These are phyloP conservation scores for Rattus rattus DNA, from an alignment of 2,113 vertebrate genomes.

Conservation along the genomic window DNA sequence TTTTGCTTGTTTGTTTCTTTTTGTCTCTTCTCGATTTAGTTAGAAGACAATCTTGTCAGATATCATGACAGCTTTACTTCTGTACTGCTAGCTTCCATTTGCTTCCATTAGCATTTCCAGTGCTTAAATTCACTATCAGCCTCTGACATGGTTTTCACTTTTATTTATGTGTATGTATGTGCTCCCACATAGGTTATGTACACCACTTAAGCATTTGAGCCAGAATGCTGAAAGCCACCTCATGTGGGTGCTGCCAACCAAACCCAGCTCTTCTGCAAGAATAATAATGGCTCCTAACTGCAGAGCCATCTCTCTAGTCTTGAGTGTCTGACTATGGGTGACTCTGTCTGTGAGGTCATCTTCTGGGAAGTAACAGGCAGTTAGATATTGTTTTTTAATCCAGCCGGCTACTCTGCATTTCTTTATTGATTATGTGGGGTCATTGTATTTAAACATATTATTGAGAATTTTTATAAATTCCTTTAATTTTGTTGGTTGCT, in stretches of 20 bases:
- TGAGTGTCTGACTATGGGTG: background rate
- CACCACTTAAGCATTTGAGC: background rate
- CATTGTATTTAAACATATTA: background rate
- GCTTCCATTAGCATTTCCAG: no score
- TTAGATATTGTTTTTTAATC: background rate
- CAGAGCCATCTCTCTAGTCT: no score
- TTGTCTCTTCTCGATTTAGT: background rate
- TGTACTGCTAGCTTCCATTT: background rate
- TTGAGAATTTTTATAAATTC: background rate
- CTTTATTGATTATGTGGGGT: background rate
- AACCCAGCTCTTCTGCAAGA: no score
- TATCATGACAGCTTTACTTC: background rate
- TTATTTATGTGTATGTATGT: background rate
- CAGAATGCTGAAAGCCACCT: background rate
- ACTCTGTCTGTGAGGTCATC: background rate
- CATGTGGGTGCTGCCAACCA: no score
- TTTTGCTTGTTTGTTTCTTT: no score
- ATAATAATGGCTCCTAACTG: no score
- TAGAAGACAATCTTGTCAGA: background rate
- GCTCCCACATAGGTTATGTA: background rate
- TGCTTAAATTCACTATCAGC: background rate
- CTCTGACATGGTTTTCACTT: background rate
- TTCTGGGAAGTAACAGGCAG: background rate
- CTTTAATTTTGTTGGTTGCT: background rate
- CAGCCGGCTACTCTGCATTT: background rate